Evolutionary conservation across 1,140 invertebrate species (phyloP).

Genomic region (Drosophila pseudoananassae): DNA sequence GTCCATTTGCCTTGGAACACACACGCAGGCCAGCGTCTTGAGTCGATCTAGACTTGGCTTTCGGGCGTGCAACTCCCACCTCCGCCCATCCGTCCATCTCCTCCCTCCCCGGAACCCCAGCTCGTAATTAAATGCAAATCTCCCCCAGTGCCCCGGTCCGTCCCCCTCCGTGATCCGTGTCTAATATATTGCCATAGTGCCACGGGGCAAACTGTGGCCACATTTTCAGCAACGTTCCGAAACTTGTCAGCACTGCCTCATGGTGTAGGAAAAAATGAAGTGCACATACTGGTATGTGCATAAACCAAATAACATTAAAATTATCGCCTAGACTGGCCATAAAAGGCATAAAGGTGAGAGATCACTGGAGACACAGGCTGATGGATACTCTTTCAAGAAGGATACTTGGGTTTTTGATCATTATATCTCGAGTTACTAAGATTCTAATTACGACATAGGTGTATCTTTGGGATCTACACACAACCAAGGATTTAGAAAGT

Average conservation of each 20-base stretch:
- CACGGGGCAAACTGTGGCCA: constrained; percentile 64
- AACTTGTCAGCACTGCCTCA: constrained; percentile 55
- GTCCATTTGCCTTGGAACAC: constrained; percentile 75
- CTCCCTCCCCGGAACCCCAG: constrained; percentile 1
- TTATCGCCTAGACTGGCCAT: constrained; percentile 53
- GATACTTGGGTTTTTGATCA: neutral
- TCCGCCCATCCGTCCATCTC: neutral
- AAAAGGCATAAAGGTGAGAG: constrained; percentile 17
- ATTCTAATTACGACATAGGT: too few species aligned
- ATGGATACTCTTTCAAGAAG: constrained; percentile 10
- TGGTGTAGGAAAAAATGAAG: constrained; percentile 36
- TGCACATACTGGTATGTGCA: constrained; percentile 33
- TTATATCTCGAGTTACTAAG: too few species aligned
- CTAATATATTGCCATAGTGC: constrained; percentile 68
- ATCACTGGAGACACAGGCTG: constrained; percentile 10
- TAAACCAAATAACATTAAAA: constrained; percentile 58
- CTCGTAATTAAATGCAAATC: constrained; percentile 77
- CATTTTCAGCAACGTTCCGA: constrained; percentile 60
- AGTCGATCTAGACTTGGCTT: constrained; percentile 49
- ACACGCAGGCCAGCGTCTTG: constrained; percentile 60
- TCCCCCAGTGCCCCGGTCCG: constrained; percentile 26
- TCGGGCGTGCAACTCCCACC: constrained; percentile 34
- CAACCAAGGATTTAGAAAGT: too few species aligned
- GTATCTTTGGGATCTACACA: too few species aligned
- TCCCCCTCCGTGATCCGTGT: constrained; percentile 6